These are phyloP conservation scores for Chaenocephalus aceratus DNA, from an alignment of 2,113 vertebrate genomes.

Conservation along the genomic window DNA sequence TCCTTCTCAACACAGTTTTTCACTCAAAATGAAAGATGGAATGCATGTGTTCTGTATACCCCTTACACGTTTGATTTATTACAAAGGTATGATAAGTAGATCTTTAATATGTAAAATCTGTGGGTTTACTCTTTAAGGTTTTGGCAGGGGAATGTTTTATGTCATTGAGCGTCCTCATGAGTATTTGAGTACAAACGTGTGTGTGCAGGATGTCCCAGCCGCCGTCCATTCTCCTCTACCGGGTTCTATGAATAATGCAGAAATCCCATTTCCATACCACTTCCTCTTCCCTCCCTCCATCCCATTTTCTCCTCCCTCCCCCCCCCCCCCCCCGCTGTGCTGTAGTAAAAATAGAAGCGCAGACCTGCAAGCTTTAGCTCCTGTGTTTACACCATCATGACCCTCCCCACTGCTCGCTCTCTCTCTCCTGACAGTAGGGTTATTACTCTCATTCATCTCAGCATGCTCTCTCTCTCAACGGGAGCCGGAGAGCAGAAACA, in stretches of 20 bases:
- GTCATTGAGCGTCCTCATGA: neutral
- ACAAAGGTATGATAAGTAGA: neutral
- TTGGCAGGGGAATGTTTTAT: neutral
- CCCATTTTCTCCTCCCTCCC: constrained; percentile 40
- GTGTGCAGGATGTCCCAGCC: constrained; percentile 53
- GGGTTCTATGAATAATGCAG: constrained; percentile 73
- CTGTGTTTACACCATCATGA: constrained; percentile 75
- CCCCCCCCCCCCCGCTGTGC: constrained; percentile 30
- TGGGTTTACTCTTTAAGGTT: neutral
- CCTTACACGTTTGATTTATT: neutral
- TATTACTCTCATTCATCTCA: constrained; percentile 79
- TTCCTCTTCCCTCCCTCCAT: constrained; percentile 56
- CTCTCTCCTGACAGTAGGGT: constrained; percentile 60
- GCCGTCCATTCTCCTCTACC: constrained; percentile 47
- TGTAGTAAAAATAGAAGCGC: constrained; percentile 74
- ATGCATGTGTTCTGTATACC: neutral
- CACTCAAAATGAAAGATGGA: too few relatives aligned
- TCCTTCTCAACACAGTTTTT: neutral
- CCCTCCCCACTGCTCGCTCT: constrained; percentile 52
- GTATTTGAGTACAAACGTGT: constrained; percentile 10
- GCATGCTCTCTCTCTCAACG: constrained; percentile 53
- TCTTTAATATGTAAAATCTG: neutral
- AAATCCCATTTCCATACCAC: constrained; percentile 70
- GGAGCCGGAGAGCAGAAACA: constrained; percentile 51
- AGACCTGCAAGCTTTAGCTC: constrained; percentile 75